Evolutionary conservation across 2,888 invertebrate genomes (phyloP).

Genomic region (Calameuta pallipes): DNA sequence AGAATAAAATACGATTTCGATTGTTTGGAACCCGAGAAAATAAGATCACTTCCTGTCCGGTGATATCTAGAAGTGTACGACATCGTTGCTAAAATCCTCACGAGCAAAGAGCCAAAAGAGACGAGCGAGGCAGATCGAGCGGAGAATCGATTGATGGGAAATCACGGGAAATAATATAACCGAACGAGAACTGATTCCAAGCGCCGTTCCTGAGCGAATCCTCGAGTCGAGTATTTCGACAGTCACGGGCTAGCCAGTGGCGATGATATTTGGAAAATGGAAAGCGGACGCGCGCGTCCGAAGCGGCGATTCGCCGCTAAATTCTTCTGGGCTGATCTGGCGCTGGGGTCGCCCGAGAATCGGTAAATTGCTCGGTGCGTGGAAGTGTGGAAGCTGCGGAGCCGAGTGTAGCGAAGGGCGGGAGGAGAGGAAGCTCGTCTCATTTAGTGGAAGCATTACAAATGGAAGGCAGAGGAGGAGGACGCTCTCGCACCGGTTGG

Average conservation of each 20-base stretch:
- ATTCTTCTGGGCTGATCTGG: not conserved
- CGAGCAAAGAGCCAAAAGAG: not conserved
- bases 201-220: no score
- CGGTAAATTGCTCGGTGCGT: no score
- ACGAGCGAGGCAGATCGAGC: not conserved
- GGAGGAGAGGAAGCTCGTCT: constrained; percentile 24
- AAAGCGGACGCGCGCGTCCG: not conserved
- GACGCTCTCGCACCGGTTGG: not conserved
- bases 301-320: not conserved
- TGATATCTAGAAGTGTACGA: not conserved
- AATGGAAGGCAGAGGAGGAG: constrained; percentile 20
- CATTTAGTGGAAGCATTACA: constrained; percentile 25
- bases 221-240: not conserved
- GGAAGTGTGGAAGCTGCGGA: no score
- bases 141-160: no score
- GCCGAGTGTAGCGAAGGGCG: not conserved
- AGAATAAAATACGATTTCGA: not conserved
- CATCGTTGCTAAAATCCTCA: not conserved
- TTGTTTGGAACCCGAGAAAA: not conserved
- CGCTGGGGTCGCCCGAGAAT: no score
- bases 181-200: no score
- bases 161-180: no score
- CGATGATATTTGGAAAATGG: not conserved
- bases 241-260: not conserved
- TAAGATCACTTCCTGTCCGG: not conserved